Conservation (phyloP, 2,113 vertebrate genomes). For the Formicarius rufipectus region DNA sequence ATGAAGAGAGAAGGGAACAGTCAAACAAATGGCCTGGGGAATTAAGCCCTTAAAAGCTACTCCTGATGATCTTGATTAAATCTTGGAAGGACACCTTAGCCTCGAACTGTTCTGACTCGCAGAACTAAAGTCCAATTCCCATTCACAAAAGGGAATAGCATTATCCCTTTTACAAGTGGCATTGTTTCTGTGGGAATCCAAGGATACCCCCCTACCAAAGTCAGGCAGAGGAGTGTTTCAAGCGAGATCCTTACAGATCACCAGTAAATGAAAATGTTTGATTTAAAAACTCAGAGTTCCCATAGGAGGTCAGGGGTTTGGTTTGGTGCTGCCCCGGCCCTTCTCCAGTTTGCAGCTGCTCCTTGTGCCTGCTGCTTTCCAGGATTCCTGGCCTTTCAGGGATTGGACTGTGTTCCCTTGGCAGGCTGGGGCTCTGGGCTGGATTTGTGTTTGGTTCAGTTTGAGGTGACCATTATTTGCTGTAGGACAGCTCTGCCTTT, state of each 20-base stretch:
- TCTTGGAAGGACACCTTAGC: background rate
- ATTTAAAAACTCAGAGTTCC: background rate
- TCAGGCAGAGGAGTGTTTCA: background rate
- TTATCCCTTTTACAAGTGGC: background rate
- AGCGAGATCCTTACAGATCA: background rate
- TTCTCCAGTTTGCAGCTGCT: background rate
- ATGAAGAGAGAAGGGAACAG: background rate
- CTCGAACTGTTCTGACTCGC: background rate
- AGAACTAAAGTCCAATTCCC: background rate
- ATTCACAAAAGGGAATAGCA: background rate
- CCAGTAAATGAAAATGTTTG: background rate
- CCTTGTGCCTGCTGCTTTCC: background rate
- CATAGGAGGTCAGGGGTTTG: accelerated
- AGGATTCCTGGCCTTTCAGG: background rate
- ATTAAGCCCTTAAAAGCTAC: background rate
- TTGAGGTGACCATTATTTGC: background rate
- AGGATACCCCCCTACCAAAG: background rate
- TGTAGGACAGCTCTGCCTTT: background rate
- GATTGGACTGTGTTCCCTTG: background rate
- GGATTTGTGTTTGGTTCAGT: background rate
- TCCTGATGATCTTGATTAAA: background rate
- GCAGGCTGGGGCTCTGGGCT: background rate
- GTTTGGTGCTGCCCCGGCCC: background rate
- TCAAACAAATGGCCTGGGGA: background rate
- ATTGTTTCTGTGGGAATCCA: background rate